Base-by-base conservation (phyloP, 2,113 vertebrate genomes). In the Proteles cristata region DNA sequence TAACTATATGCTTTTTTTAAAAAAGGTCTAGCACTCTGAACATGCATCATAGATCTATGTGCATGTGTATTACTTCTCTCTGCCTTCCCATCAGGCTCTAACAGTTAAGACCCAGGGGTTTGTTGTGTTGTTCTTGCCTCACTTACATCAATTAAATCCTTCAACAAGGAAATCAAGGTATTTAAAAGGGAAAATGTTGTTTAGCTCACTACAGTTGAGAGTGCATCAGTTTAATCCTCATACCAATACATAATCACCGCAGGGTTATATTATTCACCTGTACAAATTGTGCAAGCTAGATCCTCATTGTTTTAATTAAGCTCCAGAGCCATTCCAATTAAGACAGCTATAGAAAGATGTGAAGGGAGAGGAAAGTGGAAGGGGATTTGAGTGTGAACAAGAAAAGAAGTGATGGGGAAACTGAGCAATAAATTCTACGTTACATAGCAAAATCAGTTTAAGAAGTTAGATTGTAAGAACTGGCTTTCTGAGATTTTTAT, bases 251-350 rank as follows among this genome's bases (percentile, higher is more conserved):
- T 96, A 94, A 92, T 96, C 68, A 95, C 61, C 55, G 61, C 31
- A 83, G 93, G 92, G 68, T 97, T 94, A 68, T 61, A 55, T 85
- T 94, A 93, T 93, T 97, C 90, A 97, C 73, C 74, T 90, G 39
- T 55, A 97, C 74, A 95, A 97, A 94, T 65, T 80, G 53, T 71
- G 58, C 86, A 93, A 97, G 93, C 39, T 43, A 80, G 86, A 80
- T 88, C n/a, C 23, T 94, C 15, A 93, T 81, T 96, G 31, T 92
- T 94, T 93, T 94, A 97, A 97, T 97, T 97, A 96, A 68, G 74
- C 85, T 97, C 63, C 50, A 93, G 82, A 83, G 53, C 50, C 93
- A 55, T 84, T 95, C 45, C 35, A 97, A 68, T 96, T 93, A 96
- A 89, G 83, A 39, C 1, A 80, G 39, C 35, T 66, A 11, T 87